Evolutionary conservation across 1,140 invertebrate species (phyloP), one percentile per base, ranked within the genome.

Genomic region (Saxidomus purpurata): DNA sequence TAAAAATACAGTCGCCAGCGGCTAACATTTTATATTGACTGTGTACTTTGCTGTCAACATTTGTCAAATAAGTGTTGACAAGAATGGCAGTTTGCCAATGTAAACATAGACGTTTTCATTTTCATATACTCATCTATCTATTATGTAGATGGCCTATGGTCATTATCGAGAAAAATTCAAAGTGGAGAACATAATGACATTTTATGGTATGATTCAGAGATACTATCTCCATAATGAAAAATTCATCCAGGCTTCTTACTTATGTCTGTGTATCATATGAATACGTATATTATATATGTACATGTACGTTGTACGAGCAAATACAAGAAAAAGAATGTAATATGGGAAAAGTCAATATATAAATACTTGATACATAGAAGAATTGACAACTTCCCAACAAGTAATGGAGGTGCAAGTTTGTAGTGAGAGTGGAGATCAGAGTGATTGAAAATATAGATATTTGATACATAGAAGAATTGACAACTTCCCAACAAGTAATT

Each of bases 21-120:
- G 80, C 80, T 82, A 82, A 36, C 36, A 22, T 55, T 63, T 63
- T 38, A 59, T 67, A 63, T 67, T 36, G n/a, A n/a, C 28, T 82
- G 25, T 36, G 34, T 40, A 59, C 34, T 67, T 55, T 3, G 43
- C 19, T 63, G 31, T 79, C 25, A 79, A 79, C 28, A 31, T 31
- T 79, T 79, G 49, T 79, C 28, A 31, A 79, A 38, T 38, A 34
- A 28, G 28, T 22, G 47, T 13, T 79, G 43, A 52, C 13, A 52
- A 34, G 47, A 52, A 25, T 79, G 76, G 76, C 43, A 36, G 19
- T 79, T 79, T 55, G 49, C 76, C 76, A 79, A 55, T 31, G 31
- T 55, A 79, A 79, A 79, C 76, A 55, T 55, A 55, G 22, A 79
- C 1, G 15, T 31, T 34, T 77, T 49, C 34, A 13, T 49, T 49